A percentile compares a stretch with the other conserved stretches of the same genome.
Evolutionary conservation across 2,113 vertebrate genomes (phyloP).

Genomic region (Ochotona curzoniae): DNA sequence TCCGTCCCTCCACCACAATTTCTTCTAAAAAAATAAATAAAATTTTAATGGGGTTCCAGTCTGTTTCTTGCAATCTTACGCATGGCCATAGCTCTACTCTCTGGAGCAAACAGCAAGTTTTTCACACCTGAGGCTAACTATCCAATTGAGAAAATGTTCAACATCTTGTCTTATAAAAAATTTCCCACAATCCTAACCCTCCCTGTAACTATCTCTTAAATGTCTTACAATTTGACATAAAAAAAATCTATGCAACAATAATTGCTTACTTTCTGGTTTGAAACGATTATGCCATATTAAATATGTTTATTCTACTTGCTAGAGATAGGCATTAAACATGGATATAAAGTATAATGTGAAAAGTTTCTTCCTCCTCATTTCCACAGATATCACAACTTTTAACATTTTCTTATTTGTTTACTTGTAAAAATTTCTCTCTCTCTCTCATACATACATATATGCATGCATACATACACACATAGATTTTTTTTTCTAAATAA

Average conservation of each 20-base stretch:
- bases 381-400: neutral
- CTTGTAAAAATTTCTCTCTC: neutral
- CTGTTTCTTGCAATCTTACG: neutral
- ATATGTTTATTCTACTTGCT: neutral
- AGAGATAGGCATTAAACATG: neutral
- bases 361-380: neutral
- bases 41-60: neutral
- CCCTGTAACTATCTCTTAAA: neutral
- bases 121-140: neutral
- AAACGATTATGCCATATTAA: neutral
- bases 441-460: no score
- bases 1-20: no score
- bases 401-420: neutral
- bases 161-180: neutral
- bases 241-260: neutral
- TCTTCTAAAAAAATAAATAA: no score
- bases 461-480: neutral
- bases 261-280: neutral
- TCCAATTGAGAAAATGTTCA: neutral
- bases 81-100: neutral
- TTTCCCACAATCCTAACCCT: neutral
- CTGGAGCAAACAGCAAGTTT: neutral
- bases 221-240: neutral
- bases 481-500: neutral
- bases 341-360: neutral